Percentiles rank a stretch among this genome's conserved stretches.
Evolutionary conservation across 2,113 vertebrate genomes (phyloP).

Genomic region (Narcine bancroftii): DNA sequence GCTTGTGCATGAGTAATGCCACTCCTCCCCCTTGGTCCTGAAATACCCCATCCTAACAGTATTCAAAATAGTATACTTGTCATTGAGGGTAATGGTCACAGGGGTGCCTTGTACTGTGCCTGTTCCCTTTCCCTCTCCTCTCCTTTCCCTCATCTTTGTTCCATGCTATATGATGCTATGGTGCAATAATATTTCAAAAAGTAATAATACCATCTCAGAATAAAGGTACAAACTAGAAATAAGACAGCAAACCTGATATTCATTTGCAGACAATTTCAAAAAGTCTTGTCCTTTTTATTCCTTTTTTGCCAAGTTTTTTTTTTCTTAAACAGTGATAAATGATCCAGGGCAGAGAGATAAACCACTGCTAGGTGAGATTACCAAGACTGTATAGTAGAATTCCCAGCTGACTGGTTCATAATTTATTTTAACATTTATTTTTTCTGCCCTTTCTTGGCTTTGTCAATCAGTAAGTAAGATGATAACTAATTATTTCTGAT

Average conservation of each 20-base stretch:
- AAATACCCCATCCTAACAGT: too few species aligned
- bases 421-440: slow-evolving; percentile 44
- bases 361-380: slow-evolving; percentile 52
- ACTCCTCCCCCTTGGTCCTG: too few species aligned
- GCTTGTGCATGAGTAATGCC: too few species aligned
- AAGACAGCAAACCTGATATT: neutral
- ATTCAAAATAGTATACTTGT: too few species aligned
- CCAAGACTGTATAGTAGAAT: slow-evolving; percentile 46
- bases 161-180: too few species aligned
- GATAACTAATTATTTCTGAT: slow-evolving; percentile 41
- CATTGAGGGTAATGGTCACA: too few species aligned
- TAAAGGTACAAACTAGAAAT: too few species aligned
- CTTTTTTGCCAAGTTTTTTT: neutral
- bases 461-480: slow-evolving; percentile 52
- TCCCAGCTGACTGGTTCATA: slow-evolving; percentile 47
- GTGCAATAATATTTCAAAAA: slow-evolving; percentile 19
- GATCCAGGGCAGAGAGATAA: slow-evolving; percentile 52
- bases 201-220: neutral
- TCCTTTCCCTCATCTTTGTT: too few species aligned
- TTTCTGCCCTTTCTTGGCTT: slow-evolving; percentile 49
- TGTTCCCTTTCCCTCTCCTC: too few species aligned
- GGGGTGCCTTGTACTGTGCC: too few species aligned
- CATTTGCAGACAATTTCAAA: neutral
- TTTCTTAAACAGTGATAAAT: slow-evolving; percentile 39
- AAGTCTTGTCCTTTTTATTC: neutral